Evolutionary conservation across 2,797 vertebrate genomes (phyloP), one percentile per base, ranked within the genome.

Genomic region (Pogonophryne albipinna): DNA sequence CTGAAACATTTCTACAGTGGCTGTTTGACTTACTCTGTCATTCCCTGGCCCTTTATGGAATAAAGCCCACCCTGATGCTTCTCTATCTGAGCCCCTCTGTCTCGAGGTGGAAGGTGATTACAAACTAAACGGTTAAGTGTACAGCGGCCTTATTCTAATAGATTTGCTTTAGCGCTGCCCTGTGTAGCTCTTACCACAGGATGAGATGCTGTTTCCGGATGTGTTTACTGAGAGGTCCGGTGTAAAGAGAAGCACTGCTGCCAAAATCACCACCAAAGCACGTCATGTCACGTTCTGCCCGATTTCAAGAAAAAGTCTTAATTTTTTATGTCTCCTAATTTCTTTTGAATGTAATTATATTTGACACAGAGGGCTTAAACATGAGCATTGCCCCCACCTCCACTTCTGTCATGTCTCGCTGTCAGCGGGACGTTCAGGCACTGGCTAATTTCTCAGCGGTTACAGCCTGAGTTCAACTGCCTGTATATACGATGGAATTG

Each of bases 41-140:
- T 90, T 90, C 80, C 83, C 57, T 51, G 60, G 76, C 59, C 49
- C 1, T 66, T 83, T 45, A 49, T 78, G 76, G 79, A 85, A 74
- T 61, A 31, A 62, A 66, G 58, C 11, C 6, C 83, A 50, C 17
- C 68, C 67, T 47, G 46, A 51, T 58, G n/a, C 41, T 71, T 68
- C 55, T 66, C 51, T 16, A 3, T 56, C 66, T 14, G 38, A 64
- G 56, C 20, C 49, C 50, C 50, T 19, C 38, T 74, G 6, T 66
- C 42, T 59, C 10, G 0, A 57, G 49, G 45, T 17, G 15, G 42
- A 45, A 63, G 38, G 55, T 20, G 27, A 38, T 38, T 38, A 38
- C 1, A 38, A 38, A 7, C 8, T 44, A 8, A 71, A 20, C 17
- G 0, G 64, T 67, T 72, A 1, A 50, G 47, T 27, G 74, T 61